These are phyloP conservation scores for Anabas testudineus DNA, from an alignment of 2,797 vertebrate species.

Conservation along the genomic window DNA sequence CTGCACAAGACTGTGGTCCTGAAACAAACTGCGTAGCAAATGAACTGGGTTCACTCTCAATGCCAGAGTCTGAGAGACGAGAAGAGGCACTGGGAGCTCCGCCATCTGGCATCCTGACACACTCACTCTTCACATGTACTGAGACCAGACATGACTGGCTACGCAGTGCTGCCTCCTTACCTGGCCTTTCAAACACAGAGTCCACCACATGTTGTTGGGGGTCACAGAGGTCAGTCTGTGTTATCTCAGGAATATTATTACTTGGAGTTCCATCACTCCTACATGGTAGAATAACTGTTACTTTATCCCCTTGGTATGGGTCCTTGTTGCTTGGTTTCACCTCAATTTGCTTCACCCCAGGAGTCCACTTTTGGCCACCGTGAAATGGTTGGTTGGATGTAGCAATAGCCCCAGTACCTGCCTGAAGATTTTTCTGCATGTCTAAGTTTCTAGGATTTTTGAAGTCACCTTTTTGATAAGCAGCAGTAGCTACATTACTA, in stretches of 20 bases:
- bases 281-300: constrained; percentile 83
- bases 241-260: constrained; percentile 69
- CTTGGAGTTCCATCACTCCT: constrained; percentile 51
- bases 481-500: constrained; percentile 75
- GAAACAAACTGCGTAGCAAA: constrained; percentile 88
- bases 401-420: constrained; percentile 83
- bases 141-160: constrained; percentile 72
- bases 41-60: constrained; percentile 97
- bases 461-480: constrained; percentile 77
- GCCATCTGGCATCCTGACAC: constrained; percentile 79
- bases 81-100: constrained; percentile 87
- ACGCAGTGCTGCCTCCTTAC: constrained; percentile 60
- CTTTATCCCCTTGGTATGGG: constrained; percentile 86
- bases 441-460: constrained; percentile 82
- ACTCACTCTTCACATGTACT: constrained; percentile 82
- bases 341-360: constrained; percentile 85
- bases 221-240: constrained; percentile 66
- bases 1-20: constrained; percentile 83
- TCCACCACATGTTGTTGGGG: constrained; percentile 74
- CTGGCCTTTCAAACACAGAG: constrained; percentile 79
- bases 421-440: constrained; percentile 84
- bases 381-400: constrained; percentile 74
- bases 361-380: constrained; percentile 72
- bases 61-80: constrained; percentile 96
- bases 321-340: constrained; percentile 88